Evolutionary conservation across 2,888 invertebrate genomes (phyloP), one percentile per base, ranked within the genome.

Genomic region (Napeogenes sylphis): DNA sequence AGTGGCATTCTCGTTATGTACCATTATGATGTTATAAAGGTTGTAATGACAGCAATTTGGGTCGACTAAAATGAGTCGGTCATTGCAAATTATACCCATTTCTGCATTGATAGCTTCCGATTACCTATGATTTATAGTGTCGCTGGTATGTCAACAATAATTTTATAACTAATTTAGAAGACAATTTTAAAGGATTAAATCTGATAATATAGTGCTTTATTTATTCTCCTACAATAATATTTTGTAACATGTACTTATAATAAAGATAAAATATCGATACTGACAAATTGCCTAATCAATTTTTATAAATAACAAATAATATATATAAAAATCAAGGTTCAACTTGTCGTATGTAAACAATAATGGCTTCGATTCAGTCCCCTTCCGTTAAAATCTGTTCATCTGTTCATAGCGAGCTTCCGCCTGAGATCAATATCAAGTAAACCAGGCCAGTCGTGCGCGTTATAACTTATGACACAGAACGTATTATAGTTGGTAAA

Each of bases 81-180:
- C 81, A 75, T 76, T 76, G 80, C 82, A 83, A 87, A 89, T 87
- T 85, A 86, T 82, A 80, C 82, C 83, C 84, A 84, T 86, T 84
- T 84, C 79, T 81, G 83, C 83, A 86, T 82, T 84, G 86, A 87
- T 86, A 84, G 83, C 75, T 87, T 88, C 87, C 87, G 87, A 86
- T 87, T 87, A 85, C 83, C 81, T 77, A 77, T 85, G 85, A 87
- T 85, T 80, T 80, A 86, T 82, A 76, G 74, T 8, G 8, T 12
- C 14, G 13, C 46, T 12, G 55, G 21, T 74, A 74, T 78, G 45
- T 47, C 13, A n/a, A 6, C 3, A 6, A 47, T n/a, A n/a, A 47
- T 47, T 14, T n/a, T 47, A 47, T 35, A 35, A 47, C 30, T 6
- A 51, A 51, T 30, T 30, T 46, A 4, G n/a, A 51, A 21, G 51